A percentile compares a stretch with the other conserved stretches of the same genome.
Evolutionary conservation across 2,888 invertebrate species (phyloP).

Genomic region (Acanthosoma haemorrhoidale): DNA sequence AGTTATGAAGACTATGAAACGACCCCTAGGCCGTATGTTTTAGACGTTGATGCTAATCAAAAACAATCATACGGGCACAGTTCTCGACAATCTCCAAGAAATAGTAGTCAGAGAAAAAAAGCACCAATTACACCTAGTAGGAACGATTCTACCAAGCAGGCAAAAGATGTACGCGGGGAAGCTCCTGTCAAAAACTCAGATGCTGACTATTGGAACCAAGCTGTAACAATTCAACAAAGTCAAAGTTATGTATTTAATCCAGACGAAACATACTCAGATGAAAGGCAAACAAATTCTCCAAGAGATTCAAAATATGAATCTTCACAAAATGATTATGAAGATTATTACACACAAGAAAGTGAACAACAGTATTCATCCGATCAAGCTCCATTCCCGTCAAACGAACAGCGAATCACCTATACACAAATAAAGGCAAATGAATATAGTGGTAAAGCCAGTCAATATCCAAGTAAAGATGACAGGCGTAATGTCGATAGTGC

Average conservation of each 20-base stretch:
- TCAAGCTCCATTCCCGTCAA: slow-evolving; percentile 40
- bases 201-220: slow-evolving; percentile 40
- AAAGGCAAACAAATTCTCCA: slow-evolving; percentile 26
- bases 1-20: slow-evolving; percentile 20
- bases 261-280: slow-evolving; percentile 27
- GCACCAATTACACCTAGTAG: not conserved
- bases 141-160: slow-evolving; percentile 9
- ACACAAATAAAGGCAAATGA: slow-evolving; percentile 32
- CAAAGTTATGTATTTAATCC: slow-evolving; percentile 40
- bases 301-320: slow-evolving; percentile 7
- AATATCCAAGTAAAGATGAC: slow-evolving; percentile 31
- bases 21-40: slow-evolving; percentile 19
- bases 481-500: not conserved
- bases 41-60: slow-evolving; percentile 10
- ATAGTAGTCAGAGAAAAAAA: not conserved
- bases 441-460: slow-evolving; percentile 37
- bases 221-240: slow-evolving; percentile 42
- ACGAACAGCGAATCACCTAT: slow-evolving; percentile 39
- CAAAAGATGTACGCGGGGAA: slow-evolving; percentile 6
- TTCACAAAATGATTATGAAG: slow-evolving; percentile 33
- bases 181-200: slow-evolving; percentile 38
- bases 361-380: slow-evolving; percentile 33
- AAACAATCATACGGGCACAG: not conserved
- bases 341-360: slow-evolving; percentile 34
- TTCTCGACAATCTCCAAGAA: not conserved